phyloP scores from a whole-genome alignment of 2,797 vertebrate genomes.

The Lagocephalus sceleratus region DNA sequence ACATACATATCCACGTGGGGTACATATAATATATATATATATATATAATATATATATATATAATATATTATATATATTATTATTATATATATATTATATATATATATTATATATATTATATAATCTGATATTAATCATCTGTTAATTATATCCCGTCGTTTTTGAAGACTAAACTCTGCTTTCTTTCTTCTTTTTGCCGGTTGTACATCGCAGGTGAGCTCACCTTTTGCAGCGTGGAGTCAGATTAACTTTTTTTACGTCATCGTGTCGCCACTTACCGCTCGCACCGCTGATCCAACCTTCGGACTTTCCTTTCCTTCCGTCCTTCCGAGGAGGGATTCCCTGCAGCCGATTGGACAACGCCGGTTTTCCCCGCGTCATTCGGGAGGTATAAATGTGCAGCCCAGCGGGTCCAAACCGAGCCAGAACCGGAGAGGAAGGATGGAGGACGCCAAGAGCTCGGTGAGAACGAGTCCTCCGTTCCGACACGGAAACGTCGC shows the following conservation, averaged over 20 bases:
- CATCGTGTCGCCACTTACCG: slow-evolving; percentile 45
- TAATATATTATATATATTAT: no score
- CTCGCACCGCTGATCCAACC: slow-evolving; percentile 18
- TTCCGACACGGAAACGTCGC: no score
- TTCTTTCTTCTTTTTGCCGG: background rate
- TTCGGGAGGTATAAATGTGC: slow-evolving; percentile 8
- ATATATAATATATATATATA: no score
- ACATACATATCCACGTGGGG: no score
- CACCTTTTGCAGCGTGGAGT: slow-evolving; percentile 17
- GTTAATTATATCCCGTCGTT: background rate
- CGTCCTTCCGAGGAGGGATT: slow-evolving; percentile 26
- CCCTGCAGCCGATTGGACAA: slow-evolving; percentile 46
- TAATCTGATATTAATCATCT: no score
- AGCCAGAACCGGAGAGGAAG: no score
- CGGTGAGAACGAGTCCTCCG: no score
- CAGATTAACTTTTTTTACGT: slow-evolving; percentile 20
- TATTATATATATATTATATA: no score
- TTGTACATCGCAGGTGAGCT: background rate
- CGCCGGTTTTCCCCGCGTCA: slow-evolving; percentile 26
- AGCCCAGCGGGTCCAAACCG: fast-evolving
- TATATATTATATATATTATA: no score
- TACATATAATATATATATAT: no score
- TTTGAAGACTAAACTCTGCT: no score
- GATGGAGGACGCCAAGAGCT: background rate
- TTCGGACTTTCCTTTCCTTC: slow-evolving; percentile 61